Evolutionary conservation across 2,888 invertebrate genomes (phyloP), one percentile per base, ranked within the genome.

Genomic region (Trachelus tabidus): DNA sequence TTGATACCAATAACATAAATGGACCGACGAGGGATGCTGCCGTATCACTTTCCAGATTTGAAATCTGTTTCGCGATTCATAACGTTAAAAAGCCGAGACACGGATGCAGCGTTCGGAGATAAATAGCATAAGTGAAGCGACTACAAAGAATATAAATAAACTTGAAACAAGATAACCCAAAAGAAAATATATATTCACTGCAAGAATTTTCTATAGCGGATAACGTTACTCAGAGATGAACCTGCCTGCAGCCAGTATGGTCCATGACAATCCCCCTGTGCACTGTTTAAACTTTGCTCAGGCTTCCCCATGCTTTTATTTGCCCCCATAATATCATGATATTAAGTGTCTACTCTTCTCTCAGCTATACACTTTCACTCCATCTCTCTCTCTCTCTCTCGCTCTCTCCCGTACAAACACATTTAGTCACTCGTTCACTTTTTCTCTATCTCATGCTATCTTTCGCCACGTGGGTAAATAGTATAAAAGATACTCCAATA

Each of bases 271-370:
- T 37, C 75, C 73, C 75, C 73, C 78, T 79, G 77, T 83, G 75
- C 80, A 78, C 80, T 84, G 85, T 85, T 86, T 84, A 86, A 85
- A 86, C 83, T 81, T 83, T 79, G 75, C 81, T 79, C 82, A 76
- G 75, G 76, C 78, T 69, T 34, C 75, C 74, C 69, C 77, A 71
- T 76, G 73, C 82, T 84, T 85, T 85, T 85, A 85, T 87, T 85
- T 85, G 77, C 82, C 79, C 81, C 75, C 73, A 82, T 85, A 84
- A 84, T 88, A 85, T 85, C 85, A 82, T 83, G 86, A 88, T 88
- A 86, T 87, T 85, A 86, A 86, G 84, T 86, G 86, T 79, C 83
- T 81, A 75, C 31, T n/a, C 34, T 33, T 40, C 40, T 15, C 40
- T 40, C 40, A 40, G 40, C 40, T 40, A 15, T 15, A 40, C 40